phyloP scores from a whole-genome alignment of 2,113 vertebrate genomes.

The Sterrhoptilus dennistouni region DNA sequence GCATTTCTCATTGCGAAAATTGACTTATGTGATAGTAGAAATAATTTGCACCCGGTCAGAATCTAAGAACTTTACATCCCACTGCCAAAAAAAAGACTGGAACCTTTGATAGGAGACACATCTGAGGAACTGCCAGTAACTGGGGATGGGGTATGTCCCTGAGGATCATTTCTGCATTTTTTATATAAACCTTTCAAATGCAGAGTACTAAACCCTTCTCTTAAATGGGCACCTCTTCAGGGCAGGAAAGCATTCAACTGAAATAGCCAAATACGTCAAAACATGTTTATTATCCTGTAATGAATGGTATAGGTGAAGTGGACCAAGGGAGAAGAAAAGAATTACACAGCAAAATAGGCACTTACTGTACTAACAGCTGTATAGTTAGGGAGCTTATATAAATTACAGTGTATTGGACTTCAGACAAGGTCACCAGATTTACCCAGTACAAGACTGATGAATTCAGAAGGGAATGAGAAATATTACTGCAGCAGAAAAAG shows the following conservation, averaged over 20 bases:
- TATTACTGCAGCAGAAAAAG: neutral
- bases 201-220: neutral
- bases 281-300: neutral
- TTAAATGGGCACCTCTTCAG: neutral
- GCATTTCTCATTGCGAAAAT: conserved; percentile 4
- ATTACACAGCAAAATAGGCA: neutral
- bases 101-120: neutral
- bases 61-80: neutral
- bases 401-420: neutral
- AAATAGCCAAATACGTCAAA: neutral
- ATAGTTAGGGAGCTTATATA: neutral
- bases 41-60: neutral
- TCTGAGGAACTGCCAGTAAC: neutral
- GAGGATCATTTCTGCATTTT: neutral
- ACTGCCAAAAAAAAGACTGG: neutral
- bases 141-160: neutral
- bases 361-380: neutral
- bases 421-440: neutral
- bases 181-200: neutral
- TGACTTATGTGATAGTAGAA: neutral
- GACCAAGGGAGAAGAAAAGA: neutral
- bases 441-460: neutral
- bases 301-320: neutral
- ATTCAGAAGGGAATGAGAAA: conserved; percentile 37
- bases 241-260: neutral